phyloP scores from a whole-genome alignment of 1,140 invertebrate genomes.

The Leptestheria dahalacensis region DNA sequence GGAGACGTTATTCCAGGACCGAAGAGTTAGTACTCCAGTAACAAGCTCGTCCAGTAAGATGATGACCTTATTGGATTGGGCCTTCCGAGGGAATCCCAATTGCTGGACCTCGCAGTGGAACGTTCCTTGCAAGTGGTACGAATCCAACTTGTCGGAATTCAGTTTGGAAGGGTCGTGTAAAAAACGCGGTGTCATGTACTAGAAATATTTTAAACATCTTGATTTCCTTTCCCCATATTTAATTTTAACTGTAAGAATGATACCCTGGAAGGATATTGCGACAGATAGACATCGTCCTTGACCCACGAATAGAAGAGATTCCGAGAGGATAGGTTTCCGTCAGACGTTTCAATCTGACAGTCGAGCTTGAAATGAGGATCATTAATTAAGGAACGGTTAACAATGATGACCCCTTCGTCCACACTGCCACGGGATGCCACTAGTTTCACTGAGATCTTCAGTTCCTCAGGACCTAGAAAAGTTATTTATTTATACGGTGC shows the following conservation, averaged over 20 bases:
- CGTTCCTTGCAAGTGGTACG: not conserved
- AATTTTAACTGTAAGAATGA: not conserved
- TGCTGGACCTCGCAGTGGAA: not conserved
- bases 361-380: not conserved
- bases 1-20: not conserved
- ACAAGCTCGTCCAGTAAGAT: not conserved
- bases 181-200: not conserved
- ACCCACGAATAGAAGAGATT: constrained; percentile 1
- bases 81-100: not conserved
- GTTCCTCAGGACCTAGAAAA: no score
- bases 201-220: not conserved
- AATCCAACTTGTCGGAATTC: not conserved
- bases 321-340: not conserved
- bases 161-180: not conserved
- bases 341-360: not conserved
- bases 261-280: not conserved
- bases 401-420: no score
- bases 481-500: no score
- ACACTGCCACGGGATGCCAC: no score
- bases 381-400: not conserved
- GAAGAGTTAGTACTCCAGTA: not conserved
- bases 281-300: not conserved
- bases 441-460: no score
- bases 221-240: no score
- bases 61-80: not conserved